phyloP scores from a whole-genome alignment of 2,113 vertebrate species.

The Mystacornis crossleyi region DNA sequence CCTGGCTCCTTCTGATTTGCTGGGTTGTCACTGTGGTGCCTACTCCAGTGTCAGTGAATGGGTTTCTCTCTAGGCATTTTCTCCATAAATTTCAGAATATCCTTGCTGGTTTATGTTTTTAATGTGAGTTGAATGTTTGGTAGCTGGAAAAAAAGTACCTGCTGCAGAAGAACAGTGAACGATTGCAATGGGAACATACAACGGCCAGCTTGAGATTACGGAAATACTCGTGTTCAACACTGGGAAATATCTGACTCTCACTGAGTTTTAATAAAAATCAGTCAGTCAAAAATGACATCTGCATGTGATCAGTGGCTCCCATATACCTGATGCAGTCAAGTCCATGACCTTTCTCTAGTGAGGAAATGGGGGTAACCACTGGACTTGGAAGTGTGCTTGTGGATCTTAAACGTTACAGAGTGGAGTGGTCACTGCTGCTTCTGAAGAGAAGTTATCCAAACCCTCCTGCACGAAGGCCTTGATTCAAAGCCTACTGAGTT shows the following conservation, averaged over 20 bases:
- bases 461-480: background rate
- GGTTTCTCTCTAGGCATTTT: background rate
- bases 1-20: background rate
- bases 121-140: constrained; percentile 1
- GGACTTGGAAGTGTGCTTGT: background rate
- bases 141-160: background rate
- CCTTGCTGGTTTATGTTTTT: background rate
- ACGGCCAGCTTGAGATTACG: background rate
- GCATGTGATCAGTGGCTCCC: background rate
- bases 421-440: background rate
- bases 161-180: background rate
- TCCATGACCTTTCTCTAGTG: background rate
- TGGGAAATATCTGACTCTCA: background rate
- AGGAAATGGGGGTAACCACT: background rate
- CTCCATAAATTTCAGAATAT: background rate
- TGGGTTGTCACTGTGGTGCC: background rate
- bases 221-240: background rate
- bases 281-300: background rate
- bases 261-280: constrained; percentile 8
- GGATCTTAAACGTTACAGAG: background rate
- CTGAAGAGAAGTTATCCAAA: background rate
- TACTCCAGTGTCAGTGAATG: background rate
- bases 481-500: background rate
- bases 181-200: background rate
- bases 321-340: background rate